These are phyloP conservation scores for Lasioglossum vierecki DNA, from an alignment of 2,888 invertebrate genomes.

Conservation along the genomic window DNA sequence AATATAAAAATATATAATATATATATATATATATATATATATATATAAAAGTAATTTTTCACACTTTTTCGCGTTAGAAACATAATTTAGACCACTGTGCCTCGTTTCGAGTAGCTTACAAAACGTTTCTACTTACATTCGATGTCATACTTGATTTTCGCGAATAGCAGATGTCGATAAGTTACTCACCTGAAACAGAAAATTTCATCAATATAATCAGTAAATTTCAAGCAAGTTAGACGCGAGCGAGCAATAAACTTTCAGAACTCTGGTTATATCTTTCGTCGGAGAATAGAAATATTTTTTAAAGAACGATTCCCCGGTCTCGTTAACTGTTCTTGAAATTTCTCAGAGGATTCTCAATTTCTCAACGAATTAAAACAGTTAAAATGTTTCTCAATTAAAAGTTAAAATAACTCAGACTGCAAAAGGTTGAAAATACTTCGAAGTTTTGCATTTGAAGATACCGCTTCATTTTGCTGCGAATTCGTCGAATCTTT, in stretches of 20 bases:
- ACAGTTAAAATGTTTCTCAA: too few species aligned
- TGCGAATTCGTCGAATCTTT: neutral
- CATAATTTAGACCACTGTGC: neutral
- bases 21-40: too few species aligned
- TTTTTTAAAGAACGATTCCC: neutral
- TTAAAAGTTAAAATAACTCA: too few species aligned
- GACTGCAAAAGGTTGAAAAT: neutral
- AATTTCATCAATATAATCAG: neutral
- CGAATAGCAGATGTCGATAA: neutral
- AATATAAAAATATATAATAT: too few species aligned
- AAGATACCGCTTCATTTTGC: neutral
- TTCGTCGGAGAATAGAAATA: neutral
- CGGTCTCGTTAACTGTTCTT: neutral
- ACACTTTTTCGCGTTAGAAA: neutral
- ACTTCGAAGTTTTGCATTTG: neutral
- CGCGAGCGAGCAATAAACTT: neutral
- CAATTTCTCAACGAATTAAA: slow-evolving; percentile 5
- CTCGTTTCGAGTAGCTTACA: neutral
- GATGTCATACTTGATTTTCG: neutral
- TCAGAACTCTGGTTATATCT: neutral
- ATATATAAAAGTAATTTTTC: too few species aligned
- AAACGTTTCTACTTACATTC: slow-evolving; percentile 15
- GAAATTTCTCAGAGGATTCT: slow-evolving; percentile 12
- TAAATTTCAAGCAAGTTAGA: neutral
- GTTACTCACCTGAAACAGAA: slow-evolving; percentile 57